Base-by-base conservation (phyloP, 2,113 vertebrate species). In the Daphoenositta chrysoptera region DNA sequence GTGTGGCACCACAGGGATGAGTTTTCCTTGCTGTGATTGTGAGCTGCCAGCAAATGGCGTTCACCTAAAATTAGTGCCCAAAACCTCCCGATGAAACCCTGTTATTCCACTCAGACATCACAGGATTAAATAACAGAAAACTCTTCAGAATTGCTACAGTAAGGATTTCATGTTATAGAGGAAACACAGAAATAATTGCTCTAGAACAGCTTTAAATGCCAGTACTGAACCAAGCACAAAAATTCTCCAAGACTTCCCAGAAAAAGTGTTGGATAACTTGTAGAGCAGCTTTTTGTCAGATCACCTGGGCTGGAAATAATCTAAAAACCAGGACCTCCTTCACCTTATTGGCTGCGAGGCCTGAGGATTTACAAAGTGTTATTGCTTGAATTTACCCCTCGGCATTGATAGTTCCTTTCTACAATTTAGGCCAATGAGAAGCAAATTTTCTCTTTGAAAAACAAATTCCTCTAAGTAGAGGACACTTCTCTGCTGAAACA, bases 1-100 rank as follows among this genome's bases (percentile, higher is more conserved):
- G 1, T 7, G 40, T 2, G 13, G 22, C 6, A 3, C 22, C 22
- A 7, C 4, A 3, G 63, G 1, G 10, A 27, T 4, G 60, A 44
- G n/a, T 2, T 73, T 35, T 47, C 54, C 64, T 56, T 16, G 50
- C 40, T 37, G 1, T 4, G 54, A 13, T 1, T 45, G 26, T 7
- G n/a, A 80, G 2, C 3, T 27, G 73, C 42, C 50, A 61, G 45
- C 9, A 50, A 87, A 68, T 7, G 22, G 9, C 9, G 17, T 7
- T 69, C 53, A 31, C 18, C 35, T n/a, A 8, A 57, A 81, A 54
- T 5, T 0, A 23, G 30, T 64, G 44, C 26, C 51, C 21, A 35
- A 65, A 61, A 35, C 15, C 30, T 50, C 56, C 76, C 42, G 20
- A 13, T 10, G 48, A 35, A 57, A 5, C 37, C 18, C 37, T 2